Conservation (phyloP, 2,888 invertebrate species). For the Cremastinae sp. region DNA sequence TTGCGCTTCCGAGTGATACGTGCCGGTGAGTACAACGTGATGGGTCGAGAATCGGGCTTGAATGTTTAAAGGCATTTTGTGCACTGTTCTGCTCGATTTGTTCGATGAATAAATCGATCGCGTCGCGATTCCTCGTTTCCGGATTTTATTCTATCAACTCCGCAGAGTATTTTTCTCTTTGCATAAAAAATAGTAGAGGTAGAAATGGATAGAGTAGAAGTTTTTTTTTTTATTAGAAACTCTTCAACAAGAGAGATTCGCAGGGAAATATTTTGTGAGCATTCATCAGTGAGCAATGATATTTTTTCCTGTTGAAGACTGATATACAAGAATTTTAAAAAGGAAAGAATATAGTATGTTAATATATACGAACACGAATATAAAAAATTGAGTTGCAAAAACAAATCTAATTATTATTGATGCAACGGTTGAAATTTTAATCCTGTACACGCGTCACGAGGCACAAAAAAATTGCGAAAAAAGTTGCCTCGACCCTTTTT, state of each 20-base stretch:
- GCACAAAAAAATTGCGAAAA: constrained; percentile 5
- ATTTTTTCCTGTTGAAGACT: no score
- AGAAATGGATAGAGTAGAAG: background rate
- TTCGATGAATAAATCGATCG: constrained; percentile 71
- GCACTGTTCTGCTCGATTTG: constrained; percentile 73
- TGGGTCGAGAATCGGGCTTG: constrained; percentile 52
- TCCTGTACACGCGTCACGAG: background rate
- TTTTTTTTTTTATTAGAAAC: no score
- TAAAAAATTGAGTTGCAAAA: constrained; percentile 43
- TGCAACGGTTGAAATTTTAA: constrained; percentile 32
- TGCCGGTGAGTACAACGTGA: constrained; percentile 49
- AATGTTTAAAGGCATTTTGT: constrained; percentile 73
- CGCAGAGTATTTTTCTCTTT: constrained; percentile 13
- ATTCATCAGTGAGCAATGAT: background rate
- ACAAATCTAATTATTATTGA: constrained; percentile 66
- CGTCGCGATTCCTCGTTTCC: constrained; percentile 56
- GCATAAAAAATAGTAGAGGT: background rate
- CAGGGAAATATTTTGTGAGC: no score
- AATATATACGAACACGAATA: no score
- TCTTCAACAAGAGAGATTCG: no score
- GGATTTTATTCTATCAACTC: constrained; percentile 54
- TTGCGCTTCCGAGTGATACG: constrained; percentile 53
- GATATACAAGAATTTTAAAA: no score
- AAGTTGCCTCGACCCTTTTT: constrained; percentile 31
- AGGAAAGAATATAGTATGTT: no score